Base-by-base conservation (phyloP, 1,140 invertebrate genomes). In the Sinonovacula constricta region DNA sequence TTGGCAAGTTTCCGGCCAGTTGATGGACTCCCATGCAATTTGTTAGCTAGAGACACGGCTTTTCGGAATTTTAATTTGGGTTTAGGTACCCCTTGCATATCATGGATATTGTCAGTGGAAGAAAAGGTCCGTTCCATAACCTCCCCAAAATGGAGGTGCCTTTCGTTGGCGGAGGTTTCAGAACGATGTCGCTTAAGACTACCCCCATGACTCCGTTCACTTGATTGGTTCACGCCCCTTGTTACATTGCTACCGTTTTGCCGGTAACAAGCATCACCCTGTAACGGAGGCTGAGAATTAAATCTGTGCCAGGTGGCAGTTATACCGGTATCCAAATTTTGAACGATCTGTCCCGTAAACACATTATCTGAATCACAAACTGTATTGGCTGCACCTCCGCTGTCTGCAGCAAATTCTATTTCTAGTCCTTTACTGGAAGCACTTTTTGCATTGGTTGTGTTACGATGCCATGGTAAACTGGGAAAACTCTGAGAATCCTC, bases 171-270 rank as follows among this genome's bases (percentile, higher is more conserved):
- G 10, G 72, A 56, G 24, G 84, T 85, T 36, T 89, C 81, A 24
- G 88, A 90, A 78, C 88, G 86, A 74, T 88, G 83, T 92, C 34
- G 92, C 90, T 83, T 94, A 91, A 83, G 92, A 88, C 85, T 87
- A 24, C 85, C 82, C 36, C 83, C 80, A 36, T 81, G 81, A 15
- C 66, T 53, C 14, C 80, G 51, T 51, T 79, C 68, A 49, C 51
- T 22, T 26, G 28, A 24, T n/a, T n/a, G n/a, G 15, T 63, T 53
- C 45, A 24, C 53, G 22, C 56, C 24, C 3, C 59, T 31, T 31
- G n/a, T 36, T 28, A 66, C 36, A 26, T 34, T 56, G 22, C 69
- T 63, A 24, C 72, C 36, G 51, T 72, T 66, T 33, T 30, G 30
- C 33, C 59, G 24, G 36, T 68, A 53, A 62, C 68, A 59, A 31